Percentiles rank a stretch among this genome's conserved stretches.
Evolutionary conservation across 2,888 invertebrate species (phyloP).

Genomic region (Brassicogethes aeneus): DNA sequence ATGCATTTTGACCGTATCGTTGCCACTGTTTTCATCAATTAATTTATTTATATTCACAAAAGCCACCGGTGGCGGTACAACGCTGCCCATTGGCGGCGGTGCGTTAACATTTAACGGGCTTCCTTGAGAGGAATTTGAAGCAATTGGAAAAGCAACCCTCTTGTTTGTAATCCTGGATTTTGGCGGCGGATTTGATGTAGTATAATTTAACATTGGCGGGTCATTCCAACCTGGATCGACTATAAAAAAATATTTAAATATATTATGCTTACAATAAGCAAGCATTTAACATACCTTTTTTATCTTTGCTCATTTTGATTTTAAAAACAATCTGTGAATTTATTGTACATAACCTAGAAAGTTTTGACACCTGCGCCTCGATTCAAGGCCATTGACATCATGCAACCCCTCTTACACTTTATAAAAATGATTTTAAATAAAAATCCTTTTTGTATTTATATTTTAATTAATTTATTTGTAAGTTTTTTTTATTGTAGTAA

Average conservation of each 20-base stretch:
- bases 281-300: background rate
- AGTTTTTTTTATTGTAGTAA: no score
- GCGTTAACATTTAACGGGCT: background rate
- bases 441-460: no score
- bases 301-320: background rate
- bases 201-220: slow-evolving; percentile 30
- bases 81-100: background rate
- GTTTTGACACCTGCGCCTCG: no score
- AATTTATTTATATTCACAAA: background rate
- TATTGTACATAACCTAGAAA: no score
- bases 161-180: slow-evolving; percentile 29
- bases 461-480: no score
- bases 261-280: slow-evolving; percentile 8
- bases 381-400: no score
- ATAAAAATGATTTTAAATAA: no score
- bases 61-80: background rate
- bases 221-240: slow-evolving; percentile 32
- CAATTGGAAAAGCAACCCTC: slow-evolving; percentile 29
- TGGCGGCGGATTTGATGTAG: slow-evolving; percentile 27
- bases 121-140: no score
- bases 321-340: no score
- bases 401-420: no score
- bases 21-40: background rate
- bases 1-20: background rate
- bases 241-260: slow-evolving; percentile 10